Conservation (phyloP, 2,888 invertebrate genomes). For the Hermaeophaga mercurialis region DNA sequence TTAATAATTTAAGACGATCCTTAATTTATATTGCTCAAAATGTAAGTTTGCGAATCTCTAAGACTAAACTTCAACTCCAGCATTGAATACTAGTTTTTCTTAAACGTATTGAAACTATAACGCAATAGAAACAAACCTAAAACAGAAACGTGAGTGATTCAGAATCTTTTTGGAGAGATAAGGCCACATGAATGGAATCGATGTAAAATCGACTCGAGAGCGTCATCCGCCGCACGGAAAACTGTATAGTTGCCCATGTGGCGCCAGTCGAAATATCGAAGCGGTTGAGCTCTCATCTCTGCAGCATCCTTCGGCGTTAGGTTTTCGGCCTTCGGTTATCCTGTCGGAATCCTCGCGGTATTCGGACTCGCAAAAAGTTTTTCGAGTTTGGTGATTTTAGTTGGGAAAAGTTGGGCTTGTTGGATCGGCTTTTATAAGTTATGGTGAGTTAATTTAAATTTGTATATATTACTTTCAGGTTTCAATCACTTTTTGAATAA, state of each 20-base stretch:
- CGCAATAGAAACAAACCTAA: too few species aligned
- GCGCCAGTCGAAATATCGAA: slow-evolving; percentile 48
- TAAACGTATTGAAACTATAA: too few species aligned
- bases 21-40: too few species aligned
- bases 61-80: too few species aligned
- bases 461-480: too few species aligned
- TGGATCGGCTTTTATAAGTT: background rate
- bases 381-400: background rate
- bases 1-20: too few species aligned
- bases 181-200: slow-evolving; percentile 43
- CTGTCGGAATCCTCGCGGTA: background rate
- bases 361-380: slow-evolving; percentile 1
- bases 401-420: slow-evolving; percentile 3
- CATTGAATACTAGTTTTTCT: too few species aligned
- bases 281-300: slow-evolving; percentile 35
- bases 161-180: slow-evolving; percentile 5
- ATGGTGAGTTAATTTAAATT: slow-evolving; percentile 9
- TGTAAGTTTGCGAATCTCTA: too few species aligned
- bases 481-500: too few species aligned
- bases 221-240: slow-evolving; percentile 33
- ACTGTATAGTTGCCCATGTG: slow-evolving; percentile 43
- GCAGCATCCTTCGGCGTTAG: background rate
- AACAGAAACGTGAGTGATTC: too few species aligned
- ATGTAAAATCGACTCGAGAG: slow-evolving; percentile 40
- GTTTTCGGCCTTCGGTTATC: background rate